Base-by-base conservation (phyloP, 1,140 invertebrate genomes). In the Papilio polyxenes region DNA sequence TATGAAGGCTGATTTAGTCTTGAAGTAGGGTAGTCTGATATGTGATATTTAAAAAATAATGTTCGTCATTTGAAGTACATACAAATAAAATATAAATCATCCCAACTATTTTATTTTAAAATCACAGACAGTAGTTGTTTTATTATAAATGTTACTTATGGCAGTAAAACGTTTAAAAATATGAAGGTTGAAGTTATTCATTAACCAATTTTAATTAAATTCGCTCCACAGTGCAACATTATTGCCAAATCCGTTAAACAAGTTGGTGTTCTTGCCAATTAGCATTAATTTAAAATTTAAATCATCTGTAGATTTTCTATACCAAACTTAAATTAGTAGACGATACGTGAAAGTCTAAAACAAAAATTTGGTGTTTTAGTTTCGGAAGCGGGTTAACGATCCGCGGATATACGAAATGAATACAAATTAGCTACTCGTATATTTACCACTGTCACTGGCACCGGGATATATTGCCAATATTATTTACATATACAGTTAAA, bases 311-410 rank as follows among this genome's bases (percentile, higher is more conserved):
- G 31, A 72, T 72, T 72, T 72, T 72, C 65, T 72, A 72, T n/a
- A 59, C 15, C 23, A 11, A 65, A 65, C 23, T 72, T 72, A 72
- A 72, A 40, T 72, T 31, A 37, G 31, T 72, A 72, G 31, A 72
- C 11, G 31, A 37, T 37, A 37, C 65, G 65, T 72, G 65, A 72
- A 72, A 72, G 65, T 72, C 65, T 72, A 72, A 72, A 40, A 72
- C 31, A 37, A 72, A 72, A 72, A 8, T 31, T 15, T 72, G 15
- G 17, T 72, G 23, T 72, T 37, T 72, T 37, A 72, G 65, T 72
- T 72, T 72, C 65, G 65, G 65, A 72, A 72, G 65, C 65, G 65
- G 65, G 65, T 72, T 72, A 72, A 72, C 65, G 65, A 72, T 40
- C 31, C 31, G 62, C 9, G 17, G 17, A 37, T 23, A 69, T 10